Evolutionary conservation across 2,113 vertebrate species (phyloP), one percentile per base, ranked within the genome.

Genomic region (Lophius piscatorius): DNA sequence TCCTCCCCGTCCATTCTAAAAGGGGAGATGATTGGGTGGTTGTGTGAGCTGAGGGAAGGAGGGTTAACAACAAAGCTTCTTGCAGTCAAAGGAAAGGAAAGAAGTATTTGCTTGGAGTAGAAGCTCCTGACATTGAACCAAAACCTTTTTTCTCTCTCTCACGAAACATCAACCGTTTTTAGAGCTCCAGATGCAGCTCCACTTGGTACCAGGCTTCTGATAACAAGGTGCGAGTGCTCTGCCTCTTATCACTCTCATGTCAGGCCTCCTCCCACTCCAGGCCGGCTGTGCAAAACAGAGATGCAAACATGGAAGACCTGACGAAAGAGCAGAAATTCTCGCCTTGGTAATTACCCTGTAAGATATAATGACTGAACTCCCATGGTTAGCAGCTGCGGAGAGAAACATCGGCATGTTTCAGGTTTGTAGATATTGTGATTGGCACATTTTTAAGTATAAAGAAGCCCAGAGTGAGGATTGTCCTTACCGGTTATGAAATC

Each of bases 171-270:
- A 1, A 5, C 5, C 14, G 21, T 56, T 16, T 55, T 54, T 31
- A 6, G 33, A 31, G 38, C 35, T 70, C 69, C 51, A 49, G 70
- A 72, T 70, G 70, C 68, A 36, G 72, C 63, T 82, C 89, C 76
- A 34, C 72, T 79, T 78, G 85, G 90, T 88, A 89, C 87, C 85
- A 86, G 70, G 72, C 74, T 63, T 72, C 80, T 76, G 90, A 91
- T 91, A 90, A 88, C 50, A 59, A 90, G 82, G 76, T 81, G 81
- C 56, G 69, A 67, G 63, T 72, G 78, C 40, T 86, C 85, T 88
- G 88, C 16, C 26, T 78, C 74, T 40, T 39, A 65, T 89, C 56
- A 41, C 78, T 71, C 61, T 78, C 55, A 26, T 63, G 55, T 58
- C 60, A 58, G 11, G 63, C 42, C 22, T 63, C 63, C 80, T 74